Evolutionary conservation across 2,797 vertebrate species (phyloP).

Genomic region (Hippocampus kuda): DNA sequence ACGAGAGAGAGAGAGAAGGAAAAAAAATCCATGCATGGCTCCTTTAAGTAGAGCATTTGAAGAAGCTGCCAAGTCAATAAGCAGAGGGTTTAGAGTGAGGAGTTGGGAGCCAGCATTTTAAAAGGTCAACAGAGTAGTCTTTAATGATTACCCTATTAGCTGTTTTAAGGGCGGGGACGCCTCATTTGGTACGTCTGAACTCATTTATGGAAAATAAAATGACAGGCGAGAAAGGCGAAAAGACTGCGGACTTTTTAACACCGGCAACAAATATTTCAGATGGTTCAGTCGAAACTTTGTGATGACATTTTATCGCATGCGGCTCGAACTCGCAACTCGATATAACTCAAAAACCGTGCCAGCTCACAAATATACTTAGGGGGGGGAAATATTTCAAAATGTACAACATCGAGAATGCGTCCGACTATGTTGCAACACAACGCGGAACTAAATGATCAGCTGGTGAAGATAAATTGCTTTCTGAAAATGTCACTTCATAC

Average conservation of each 20-base stretch:
- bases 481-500: background rate
- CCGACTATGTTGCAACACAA: background rate
- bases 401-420: too few species aligned
- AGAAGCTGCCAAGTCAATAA: slow-evolving; percentile 56
- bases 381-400: background rate
- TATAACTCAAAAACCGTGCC: background rate
- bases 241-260: slow-evolving; percentile 28
- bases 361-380: background rate
- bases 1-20: background rate
- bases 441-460: background rate
- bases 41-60: slow-evolving; percentile 52
- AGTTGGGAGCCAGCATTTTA: slow-evolving; percentile 56
- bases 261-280: background rate
- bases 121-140: slow-evolving; percentile 65
- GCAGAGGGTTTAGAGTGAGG: slow-evolving; percentile 51
- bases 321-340: background rate
- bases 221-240: slow-evolving; percentile 20
- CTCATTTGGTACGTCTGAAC: slow-evolving; percentile 43
- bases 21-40: slow-evolving; percentile 31
- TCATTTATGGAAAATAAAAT: slow-evolving; percentile 44
- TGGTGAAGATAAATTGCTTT: background rate
- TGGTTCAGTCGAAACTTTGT: background rate
- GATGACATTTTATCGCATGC: slow-evolving; percentile 2
- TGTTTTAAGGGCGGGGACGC: slow-evolving; percentile 42
- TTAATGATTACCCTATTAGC: slow-evolving; percentile 60